Conservation (phyloP, 2,113 vertebrate genomes). For the pig (Sus scrofa) region T2T-Sscrofa CM000812.6:260820501-260821000, state of each 20-base stretch:
- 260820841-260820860: constrained; percentile 20
- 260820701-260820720: background rate
- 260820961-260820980: background rate
- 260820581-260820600: constrained; percentile 32
- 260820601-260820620: background rate
- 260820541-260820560: background rate
- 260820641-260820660: background rate
- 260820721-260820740: background rate
- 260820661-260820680: background rate
- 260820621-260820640: constrained; percentile 22
- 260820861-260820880: background rate
- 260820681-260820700: background rate
- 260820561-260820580: background rate
- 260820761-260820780: background rate
- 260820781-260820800: background rate
- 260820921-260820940: background rate
- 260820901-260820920: background rate
- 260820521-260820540: background rate
- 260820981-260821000: background rate
- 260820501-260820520: background rate
- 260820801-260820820: background rate
- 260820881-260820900: background rate
- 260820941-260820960: background rate
- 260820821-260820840: background rate
- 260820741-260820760: background rate